Conservation (phyloP, 2,797 vertebrate species). For the Selene dorsalis region DNA sequence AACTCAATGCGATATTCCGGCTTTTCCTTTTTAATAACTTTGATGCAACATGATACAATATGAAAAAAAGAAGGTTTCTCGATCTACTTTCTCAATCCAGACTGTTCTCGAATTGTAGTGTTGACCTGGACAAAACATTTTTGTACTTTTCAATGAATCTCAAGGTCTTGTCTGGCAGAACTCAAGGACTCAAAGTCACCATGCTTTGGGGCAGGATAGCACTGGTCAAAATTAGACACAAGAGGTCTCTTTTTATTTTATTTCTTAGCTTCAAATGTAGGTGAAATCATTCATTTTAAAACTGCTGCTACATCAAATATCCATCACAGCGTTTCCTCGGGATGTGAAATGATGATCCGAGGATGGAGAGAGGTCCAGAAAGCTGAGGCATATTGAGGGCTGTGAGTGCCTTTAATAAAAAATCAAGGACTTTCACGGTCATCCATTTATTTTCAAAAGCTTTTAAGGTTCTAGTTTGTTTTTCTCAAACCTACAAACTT, state of each 20-base stretch:
- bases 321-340: conserved; percentile 42
- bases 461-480: conserved; percentile 27
- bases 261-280: conserved; percentile 23
- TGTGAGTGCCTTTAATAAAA: conserved; percentile 58
- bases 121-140: neutral
- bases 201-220: neutral
- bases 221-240: conserved; percentile 27
- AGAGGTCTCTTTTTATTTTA: conserved; percentile 9
- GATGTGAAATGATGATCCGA: conserved; percentile 40
- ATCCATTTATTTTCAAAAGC: conserved; percentile 43
- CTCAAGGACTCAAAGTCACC: conserved; percentile 5
- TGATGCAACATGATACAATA: neutral
- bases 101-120: neutral
- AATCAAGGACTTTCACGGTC: conserved; percentile 45
- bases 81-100: too few relatives aligned
- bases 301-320: conserved; percentile 62
- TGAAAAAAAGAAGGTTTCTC: neutral
- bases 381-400: conserved; percentile 27
- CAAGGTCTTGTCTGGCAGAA: neutral
- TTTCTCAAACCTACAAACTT: conserved; percentile 32
- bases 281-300: conserved; percentile 61
- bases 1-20: neutral
- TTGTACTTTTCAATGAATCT: neutral
- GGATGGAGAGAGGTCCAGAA: conserved; percentile 24
- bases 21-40: neutral